Evolutionary conservation across 2,113 vertebrate species (phyloP), one percentile per base, ranked within the genome.

Genomic region (Prochilodus magdalenae): DNA sequence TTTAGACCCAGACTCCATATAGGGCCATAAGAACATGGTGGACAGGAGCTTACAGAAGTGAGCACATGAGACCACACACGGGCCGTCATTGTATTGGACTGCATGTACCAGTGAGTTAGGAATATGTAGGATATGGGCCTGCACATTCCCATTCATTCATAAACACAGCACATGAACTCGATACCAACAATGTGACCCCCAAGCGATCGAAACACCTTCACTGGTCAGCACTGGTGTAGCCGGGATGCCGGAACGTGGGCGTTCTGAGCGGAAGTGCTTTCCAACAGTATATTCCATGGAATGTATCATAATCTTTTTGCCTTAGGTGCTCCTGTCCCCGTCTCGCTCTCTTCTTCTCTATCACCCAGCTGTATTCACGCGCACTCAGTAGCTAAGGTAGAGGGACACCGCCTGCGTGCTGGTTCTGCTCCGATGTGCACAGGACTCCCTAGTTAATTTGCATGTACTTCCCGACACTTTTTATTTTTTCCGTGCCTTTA

Each of bases 371-470:
- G 74, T 82, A 49, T 26, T 73, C 47, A 49, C 27, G 88, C 92
- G 88, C 81, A n/a, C 88, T 92, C 83, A 81, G 81, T 84, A 78
- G 70, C 60, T 76, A 74, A 55, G 40, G 18, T 24, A 71, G 73
- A 85, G n/a, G 14, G n/a, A n/a, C 69, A 62, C 73, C 63, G 81
- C 82, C 82, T n/a, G 24, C 80, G 75, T 29, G 80, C 74, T 86
- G 8, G 88, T 90, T 93, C 93, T 90, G 92, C 92, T 92, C 85
- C 87, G 88, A 91, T 91, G 91, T 94, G 93, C 91, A 93, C n/a
- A n/a, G n/a, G 6, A 36, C 51, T 62, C 33, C 53, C 22, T 36
- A 0, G 15, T 83, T 93, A 47, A 86, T 83, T 86, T 76, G 82
- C 77, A 87, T 91, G 92, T 91, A n/a, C n/a, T n/a, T n/a, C n/a